Conservation (phyloP, 2,797 vertebrate genomes). For the Spinus pinus region DNA sequence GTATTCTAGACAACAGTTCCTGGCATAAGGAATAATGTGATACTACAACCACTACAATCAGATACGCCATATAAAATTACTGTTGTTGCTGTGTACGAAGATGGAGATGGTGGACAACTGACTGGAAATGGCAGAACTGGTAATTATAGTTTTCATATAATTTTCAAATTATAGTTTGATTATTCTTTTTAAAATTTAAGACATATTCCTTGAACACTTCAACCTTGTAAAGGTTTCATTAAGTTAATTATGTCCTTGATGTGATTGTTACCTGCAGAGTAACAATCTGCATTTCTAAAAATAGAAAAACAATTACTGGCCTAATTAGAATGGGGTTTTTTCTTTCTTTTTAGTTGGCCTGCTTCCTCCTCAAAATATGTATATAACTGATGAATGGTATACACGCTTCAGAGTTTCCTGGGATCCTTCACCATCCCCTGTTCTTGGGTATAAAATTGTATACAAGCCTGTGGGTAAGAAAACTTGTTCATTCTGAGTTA, state of each 20-base stretch:
- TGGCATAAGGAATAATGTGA: slow-evolving; percentile 93
- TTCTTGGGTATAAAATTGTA: slow-evolving; percentile 91
- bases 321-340: background rate
- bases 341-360: slow-evolving; percentile 82
- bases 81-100: slow-evolving; percentile 88
- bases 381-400: slow-evolving; percentile 96
- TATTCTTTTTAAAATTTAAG: background rate
- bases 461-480: slow-evolving; percentile 89
- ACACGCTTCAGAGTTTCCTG: slow-evolving; percentile 95
- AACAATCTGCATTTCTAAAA: background rate
- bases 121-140: slow-evolving; percentile 90
- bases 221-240: background rate
- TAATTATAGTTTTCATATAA: slow-evolving; percentile 52
- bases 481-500: background rate
- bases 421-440: slow-evolving; percentile 88
- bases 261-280: background rate
- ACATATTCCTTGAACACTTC: background rate
- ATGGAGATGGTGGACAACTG: slow-evolving; percentile 87
- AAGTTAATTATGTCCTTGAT: background rate
- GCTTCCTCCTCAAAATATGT: slow-evolving; percentile 90
- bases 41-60: slow-evolving; percentile 84
- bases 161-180: background rate
- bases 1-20: slow-evolving; percentile 85
- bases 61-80: slow-evolving; percentile 96
- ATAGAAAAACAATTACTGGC: background rate